Percentiles rank a stretch among this genome's conserved stretches.
phyloP scores from a whole-genome alignment of 1,140 invertebrate genomes.

The Brachionus rubens region DNA sequence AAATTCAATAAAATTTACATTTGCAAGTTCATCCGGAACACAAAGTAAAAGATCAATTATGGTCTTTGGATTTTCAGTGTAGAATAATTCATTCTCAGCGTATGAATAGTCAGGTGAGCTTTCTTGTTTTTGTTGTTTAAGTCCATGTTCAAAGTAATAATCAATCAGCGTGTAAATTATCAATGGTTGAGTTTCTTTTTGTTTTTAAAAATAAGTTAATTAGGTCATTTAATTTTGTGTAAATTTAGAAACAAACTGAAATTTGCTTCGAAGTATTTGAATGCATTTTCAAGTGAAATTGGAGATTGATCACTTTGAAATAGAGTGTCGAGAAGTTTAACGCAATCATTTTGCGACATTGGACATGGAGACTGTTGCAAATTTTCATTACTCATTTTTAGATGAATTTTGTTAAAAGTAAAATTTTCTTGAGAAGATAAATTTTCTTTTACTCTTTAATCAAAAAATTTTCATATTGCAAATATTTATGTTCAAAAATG shows the following conservation, averaged over 20 bases:
- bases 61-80: slow-evolving; percentile 4
- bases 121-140: not conserved
- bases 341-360: not conserved
- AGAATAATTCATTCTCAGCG: not conserved
- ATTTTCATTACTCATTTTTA: slow-evolving; percentile 25
- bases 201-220: not conserved
- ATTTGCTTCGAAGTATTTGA: slow-evolving; percentile 18
- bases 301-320: slow-evolving; percentile 1
- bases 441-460: no score
- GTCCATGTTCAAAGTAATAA: slow-evolving; percentile 26
- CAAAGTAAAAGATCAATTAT: slow-evolving; percentile 23
- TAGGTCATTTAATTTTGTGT: not conserved
- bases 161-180: slow-evolving; percentile 11
- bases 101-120: not conserved
- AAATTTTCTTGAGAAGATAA: no score
- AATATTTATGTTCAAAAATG: not conserved
- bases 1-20: not conserved
- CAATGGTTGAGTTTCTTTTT: not conserved
- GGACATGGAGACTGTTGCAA: not conserved
- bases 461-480: not conserved
- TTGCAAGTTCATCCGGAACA: slow-evolving; percentile 16
- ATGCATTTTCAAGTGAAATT: not conserved
- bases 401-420: not conserved
- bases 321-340: slow-evolving; percentile 8
- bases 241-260: not conserved